Base-by-base conservation (phyloP, 2,888 invertebrate species). In the Dioctria linearis region DNA sequence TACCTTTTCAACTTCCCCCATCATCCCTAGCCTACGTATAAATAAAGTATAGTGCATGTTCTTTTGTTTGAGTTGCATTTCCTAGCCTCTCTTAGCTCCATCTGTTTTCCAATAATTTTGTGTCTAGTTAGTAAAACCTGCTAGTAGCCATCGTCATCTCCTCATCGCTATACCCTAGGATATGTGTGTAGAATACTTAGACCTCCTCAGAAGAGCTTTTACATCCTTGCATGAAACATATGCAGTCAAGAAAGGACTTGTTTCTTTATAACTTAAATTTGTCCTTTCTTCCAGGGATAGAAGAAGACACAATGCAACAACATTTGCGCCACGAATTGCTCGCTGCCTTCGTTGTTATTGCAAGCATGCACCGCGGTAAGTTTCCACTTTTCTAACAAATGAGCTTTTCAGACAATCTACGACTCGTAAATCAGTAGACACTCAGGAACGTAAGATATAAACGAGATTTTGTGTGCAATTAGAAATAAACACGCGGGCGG, bases 391-490 rank as follows among this genome's bases (percentile, higher is more conserved):
- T 25, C 25, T 25, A 25, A 25, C 25, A 25, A 25, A 25, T 25
- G 2, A 25, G 25, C 25, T 25, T 25, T 25, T 25, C 25, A 25
- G 25, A 25, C 2, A 1, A 46, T 46, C 46, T 2, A 25, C 25
- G 25, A 25, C 25, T 25, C 25, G 2, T 8, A 6, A 8, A 5
- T 46, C 5, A 6, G 5, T 46, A 5, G 2, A 46, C 37, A 37
- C 39, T 65, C 5, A 25, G 2, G 25, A 25, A 25, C 5, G 3
- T 25, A 3, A 8, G 2, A 13, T 65, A 39, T 8, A 6, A 69
- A 49, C 51, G 39, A 49, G 37, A 49, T 71, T 61, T 75, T 57
- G 59, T 59, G 43, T 37, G 46, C 75, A 75, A 75, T 75, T 75
- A 59, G 61, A 39, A 75, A 75, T 59, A 61, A 65, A 65, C 8